phyloP scores from a whole-genome alignment of 1,140 invertebrate species.

The Hylaeus volcanicus region DNA sequence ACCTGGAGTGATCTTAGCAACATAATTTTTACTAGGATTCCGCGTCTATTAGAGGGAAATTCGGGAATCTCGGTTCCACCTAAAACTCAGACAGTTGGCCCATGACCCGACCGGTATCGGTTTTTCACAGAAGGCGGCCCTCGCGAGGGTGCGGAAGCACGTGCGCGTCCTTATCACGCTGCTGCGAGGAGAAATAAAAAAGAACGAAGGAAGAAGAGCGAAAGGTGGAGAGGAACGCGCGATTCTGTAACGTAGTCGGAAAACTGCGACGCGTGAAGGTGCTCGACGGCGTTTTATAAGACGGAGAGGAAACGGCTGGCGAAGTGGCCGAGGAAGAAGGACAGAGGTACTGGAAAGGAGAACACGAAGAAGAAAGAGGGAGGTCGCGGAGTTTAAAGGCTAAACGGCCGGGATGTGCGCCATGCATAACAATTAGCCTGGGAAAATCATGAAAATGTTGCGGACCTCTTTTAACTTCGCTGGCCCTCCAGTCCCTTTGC shows the following conservation, averaged over 20 bases:
- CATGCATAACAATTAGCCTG: conserved; percentile 81
- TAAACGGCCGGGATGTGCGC: conserved; percentile 75
- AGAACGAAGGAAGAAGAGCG: conserved; percentile 47
- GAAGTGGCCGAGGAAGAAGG: conserved; percentile 7
- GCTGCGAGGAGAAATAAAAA: conserved; percentile 60
- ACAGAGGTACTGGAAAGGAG: conserved; percentile 12
- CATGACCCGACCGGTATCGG: conserved; percentile 41
- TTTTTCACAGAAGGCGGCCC: conserved; percentile 27
- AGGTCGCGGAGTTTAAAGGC: conserved; percentile 72
- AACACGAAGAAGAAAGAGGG: conserved; percentile 32
- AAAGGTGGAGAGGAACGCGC: conserved; percentile 43
- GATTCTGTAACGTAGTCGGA: conserved; percentile 47
- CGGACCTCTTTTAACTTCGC: conserved; percentile 75
- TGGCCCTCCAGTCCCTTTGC: conserved; percentile 58
- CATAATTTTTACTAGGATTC: conserved; percentile 1
- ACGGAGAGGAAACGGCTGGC: conserved; percentile 19
- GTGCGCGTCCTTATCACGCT: conserved; percentile 66
- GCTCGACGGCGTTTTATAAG: conserved; percentile 9
- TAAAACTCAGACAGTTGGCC: conserved; percentile 32
- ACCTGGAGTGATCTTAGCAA: background rate
- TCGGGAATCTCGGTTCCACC: conserved; percentile 37
- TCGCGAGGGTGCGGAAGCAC: conserved; percentile 60
- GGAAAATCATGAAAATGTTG: conserved; percentile 80
- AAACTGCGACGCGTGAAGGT: conserved; percentile 32
- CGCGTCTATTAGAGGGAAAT: background rate